Base-by-base conservation (phyloP, 1,140 invertebrate species). In the Holcopasites calliopsidis region DNA sequence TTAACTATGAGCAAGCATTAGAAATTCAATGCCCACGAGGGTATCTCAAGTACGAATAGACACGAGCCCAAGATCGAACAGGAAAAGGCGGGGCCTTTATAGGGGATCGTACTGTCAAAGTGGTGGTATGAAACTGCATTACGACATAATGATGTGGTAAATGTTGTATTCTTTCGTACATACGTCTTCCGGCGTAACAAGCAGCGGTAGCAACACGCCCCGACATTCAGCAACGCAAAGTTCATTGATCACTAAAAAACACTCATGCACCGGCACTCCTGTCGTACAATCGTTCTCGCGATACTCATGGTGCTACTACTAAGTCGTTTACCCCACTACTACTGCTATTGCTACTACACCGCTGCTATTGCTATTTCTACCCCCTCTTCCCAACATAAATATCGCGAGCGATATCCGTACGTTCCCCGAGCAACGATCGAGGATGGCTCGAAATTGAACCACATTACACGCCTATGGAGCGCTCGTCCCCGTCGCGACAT, bases 231-330 rank as follows among this genome's bases (percentile, higher is more conserved):
- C 76, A 77, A 77, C 76, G 81, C 72, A 78, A 79, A 88, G 87
- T 89, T 90, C 83, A 90, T 88, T 89, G 87, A 90, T 88, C 85
- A 88, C 86, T 72, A 55, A 79, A 16, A n/a, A 47, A 44, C 72
- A 77, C 57, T 78, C 35, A 58, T 78, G 68, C 70, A 71, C 74
- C 82, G 82, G 69, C 74, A 79, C 82, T 80, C 54, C 69, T 74
- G 80, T 49, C 21, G 44, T 42, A 33, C 11, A 49, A 61, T 77
- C 74, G 68, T 50, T 13, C 40, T 55, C 65, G 33, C 66, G 44
- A 44, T 44, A 31, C 23, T 61, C 23, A 35, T 57, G 35, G n/a
- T 44, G 31, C 66, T 66, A 57, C 65, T 44, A 44, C 65, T 55
- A 55, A 57, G 31, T 54, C 40, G 62, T 72, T 62, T 23, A 72